Conservation (phyloP, 2,888 invertebrate genomes). For the Coenonympha arcania region DNA sequence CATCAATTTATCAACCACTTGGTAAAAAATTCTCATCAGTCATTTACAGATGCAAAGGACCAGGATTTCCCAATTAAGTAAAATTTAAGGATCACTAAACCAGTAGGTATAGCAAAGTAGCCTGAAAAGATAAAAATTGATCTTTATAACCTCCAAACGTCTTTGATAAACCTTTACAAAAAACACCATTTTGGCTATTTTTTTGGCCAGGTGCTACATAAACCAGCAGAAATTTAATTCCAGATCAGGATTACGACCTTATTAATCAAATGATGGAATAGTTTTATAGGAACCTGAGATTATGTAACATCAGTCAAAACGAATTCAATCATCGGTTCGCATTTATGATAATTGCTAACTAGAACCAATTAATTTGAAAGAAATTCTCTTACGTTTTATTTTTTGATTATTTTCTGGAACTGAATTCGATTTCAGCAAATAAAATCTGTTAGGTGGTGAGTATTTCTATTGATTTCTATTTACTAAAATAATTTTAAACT, state of each 20-base stretch:
- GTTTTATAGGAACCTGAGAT: conserved; percentile 23
- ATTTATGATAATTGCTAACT: not conserved
- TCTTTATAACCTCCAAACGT: not conserved
- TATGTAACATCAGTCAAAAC: conserved; percentile 27
- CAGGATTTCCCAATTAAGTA: no score
- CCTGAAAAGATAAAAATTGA: no score
- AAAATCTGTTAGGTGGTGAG: no score
- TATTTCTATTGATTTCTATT: not conserved
- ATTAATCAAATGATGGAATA: not conserved
- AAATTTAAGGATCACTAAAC: no score
- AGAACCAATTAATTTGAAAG: not conserved
- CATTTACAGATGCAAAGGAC: no score
- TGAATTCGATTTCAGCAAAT: not conserved
- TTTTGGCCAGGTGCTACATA: not conserved
- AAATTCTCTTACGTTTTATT: not conserved
- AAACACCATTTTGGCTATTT: not conserved
- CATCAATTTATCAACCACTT: no score
- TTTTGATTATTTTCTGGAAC: not conserved
- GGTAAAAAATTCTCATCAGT: no score
- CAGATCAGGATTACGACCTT: not conserved
- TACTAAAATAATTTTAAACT: no score
- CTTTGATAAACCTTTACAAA: not conserved
- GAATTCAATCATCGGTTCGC: no score
- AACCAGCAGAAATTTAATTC: not conserved
- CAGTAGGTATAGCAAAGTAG: no score